A percentile compares a stretch with the other conserved stretches of the same genome.
Evolutionary conservation across 2,888 invertebrate species (phyloP).

Genomic region (Myathropa florea): DNA sequence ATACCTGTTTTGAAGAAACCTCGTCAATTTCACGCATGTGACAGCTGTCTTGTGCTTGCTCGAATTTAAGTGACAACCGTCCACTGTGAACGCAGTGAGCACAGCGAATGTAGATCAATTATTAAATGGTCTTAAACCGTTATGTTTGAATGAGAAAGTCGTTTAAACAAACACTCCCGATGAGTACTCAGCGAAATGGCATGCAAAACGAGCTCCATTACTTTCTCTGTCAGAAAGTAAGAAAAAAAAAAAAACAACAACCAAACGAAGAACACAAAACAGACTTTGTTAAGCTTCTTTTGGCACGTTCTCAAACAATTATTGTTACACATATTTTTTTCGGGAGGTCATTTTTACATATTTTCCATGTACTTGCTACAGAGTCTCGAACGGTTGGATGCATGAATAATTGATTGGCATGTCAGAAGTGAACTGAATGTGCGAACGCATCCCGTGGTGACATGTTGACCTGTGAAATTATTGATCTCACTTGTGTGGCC

Average conservation of each 20-base stretch:
- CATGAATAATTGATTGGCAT: not conserved
- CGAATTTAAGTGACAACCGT: not conserved
- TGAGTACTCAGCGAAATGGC: slow-evolving; percentile 17
- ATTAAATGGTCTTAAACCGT: slow-evolving; percentile 24
- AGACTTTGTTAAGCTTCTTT: not conserved
- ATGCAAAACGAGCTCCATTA: slow-evolving; percentile 44
- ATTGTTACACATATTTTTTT: not conserved
- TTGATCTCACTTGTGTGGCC: not conserved
- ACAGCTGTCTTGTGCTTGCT: not conserved
- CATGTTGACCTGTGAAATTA: not conserved
- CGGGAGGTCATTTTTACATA: not conserved
- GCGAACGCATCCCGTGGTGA: not conserved
- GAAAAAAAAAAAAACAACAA: too few relatives aligned
- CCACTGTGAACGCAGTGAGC: not conserved
- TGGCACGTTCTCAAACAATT: slow-evolving; percentile 8
- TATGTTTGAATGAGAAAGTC: slow-evolving; percentile 50
- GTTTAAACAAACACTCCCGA: slow-evolving; percentile 43
- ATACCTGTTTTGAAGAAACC: slow-evolving; percentile 35
- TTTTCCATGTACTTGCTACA: not conserved
- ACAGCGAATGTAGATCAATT: slow-evolving; percentile 46
- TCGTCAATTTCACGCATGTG: slow-evolving; percentile 22
- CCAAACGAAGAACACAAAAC: not conserved
- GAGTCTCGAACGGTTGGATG: not conserved
- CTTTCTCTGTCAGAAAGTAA: slow-evolving; percentile 31
- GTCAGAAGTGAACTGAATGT: not conserved